These are phyloP conservation scores for Rhaphigaster nebulosa DNA, from an alignment of 2,888 invertebrate genomes.

Conservation along the genomic window DNA sequence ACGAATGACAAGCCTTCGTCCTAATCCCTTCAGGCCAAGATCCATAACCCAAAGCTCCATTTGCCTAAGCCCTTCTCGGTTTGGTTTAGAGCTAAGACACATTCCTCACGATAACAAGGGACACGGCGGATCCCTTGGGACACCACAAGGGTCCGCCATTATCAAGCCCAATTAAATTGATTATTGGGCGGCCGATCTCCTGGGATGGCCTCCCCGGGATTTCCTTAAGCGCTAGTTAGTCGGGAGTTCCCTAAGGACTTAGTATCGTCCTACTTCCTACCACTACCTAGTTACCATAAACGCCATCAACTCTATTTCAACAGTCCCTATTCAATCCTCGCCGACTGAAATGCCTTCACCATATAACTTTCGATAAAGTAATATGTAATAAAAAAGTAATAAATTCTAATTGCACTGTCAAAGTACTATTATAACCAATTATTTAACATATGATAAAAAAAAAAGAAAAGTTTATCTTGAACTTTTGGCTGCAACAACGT, in stretches of 20 bases:
- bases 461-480: too few species aligned
- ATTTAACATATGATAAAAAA: too few species aligned
- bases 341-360: background rate
- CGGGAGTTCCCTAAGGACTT: conserved; percentile 37
- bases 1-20: background rate
- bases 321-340: background rate
- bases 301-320: background rate
- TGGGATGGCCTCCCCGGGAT: conserved; percentile 11
- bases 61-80: background rate
- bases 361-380: too few species aligned
- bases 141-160: conserved; percentile 18
- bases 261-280: conserved; percentile 24
- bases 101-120: conserved; percentile 37
- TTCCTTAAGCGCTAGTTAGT: conserved; percentile 44
- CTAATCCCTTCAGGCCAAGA: background rate
- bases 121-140: background rate
- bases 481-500: too few species aligned
- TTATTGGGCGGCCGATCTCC: conserved; percentile 9
- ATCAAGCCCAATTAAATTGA: conserved; percentile 44
- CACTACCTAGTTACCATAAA: conserved; percentile 12
- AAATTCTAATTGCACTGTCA: too few species aligned
- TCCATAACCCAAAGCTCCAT: background rate
- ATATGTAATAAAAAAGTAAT: too few species aligned
- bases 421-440: too few species aligned
- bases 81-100: background rate